These are phyloP conservation scores for Beroe forskalii DNA, from an alignment of 37 sponge, comb jelly and placozoan species.

Conservation along the genomic window DNA sequence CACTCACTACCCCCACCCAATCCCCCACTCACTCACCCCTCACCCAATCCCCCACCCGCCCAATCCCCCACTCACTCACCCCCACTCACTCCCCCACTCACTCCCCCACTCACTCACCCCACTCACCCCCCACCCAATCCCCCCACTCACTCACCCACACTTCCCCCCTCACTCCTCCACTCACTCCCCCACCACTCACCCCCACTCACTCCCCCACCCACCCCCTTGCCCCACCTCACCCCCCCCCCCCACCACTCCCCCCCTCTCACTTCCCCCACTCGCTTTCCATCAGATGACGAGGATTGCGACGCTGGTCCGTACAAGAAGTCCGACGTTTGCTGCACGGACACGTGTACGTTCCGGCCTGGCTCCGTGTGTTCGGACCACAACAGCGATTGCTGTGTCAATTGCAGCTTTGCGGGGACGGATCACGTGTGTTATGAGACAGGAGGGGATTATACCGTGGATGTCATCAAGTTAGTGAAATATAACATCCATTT, in stretches of 20 bases:
- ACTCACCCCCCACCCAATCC: too few species aligned
- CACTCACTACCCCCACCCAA: too few species aligned
- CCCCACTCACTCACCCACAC: background rate
- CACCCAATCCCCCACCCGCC: too few species aligned
- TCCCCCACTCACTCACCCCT: too few species aligned
- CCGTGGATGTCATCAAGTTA: background rate
- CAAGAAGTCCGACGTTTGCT: conserved; percentile 12
- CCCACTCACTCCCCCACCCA: background rate
- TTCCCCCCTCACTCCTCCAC: background rate
- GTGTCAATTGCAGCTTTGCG: conserved; percentile 1
- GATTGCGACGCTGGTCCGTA: conserved; percentile 43
- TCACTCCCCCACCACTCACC: background rate
- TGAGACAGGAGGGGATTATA: background rate
- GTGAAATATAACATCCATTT: too few species aligned
- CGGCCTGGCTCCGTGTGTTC: conserved; percentile 18
- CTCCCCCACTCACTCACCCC: too few species aligned
- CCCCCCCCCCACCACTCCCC: too few species aligned
- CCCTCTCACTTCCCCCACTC: too few species aligned
- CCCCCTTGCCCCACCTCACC: background rate
- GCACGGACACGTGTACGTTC: conserved; percentile 37
- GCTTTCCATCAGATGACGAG: conserved; percentile 7
- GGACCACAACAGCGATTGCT: conserved; percentile 25
- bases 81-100: too few species aligned
- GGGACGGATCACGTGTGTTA: conserved; percentile 11
- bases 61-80: too few species aligned